Base-by-base conservation (phyloP, 2,888 invertebrate species). In the Pachydiplax longipennis region DNA sequence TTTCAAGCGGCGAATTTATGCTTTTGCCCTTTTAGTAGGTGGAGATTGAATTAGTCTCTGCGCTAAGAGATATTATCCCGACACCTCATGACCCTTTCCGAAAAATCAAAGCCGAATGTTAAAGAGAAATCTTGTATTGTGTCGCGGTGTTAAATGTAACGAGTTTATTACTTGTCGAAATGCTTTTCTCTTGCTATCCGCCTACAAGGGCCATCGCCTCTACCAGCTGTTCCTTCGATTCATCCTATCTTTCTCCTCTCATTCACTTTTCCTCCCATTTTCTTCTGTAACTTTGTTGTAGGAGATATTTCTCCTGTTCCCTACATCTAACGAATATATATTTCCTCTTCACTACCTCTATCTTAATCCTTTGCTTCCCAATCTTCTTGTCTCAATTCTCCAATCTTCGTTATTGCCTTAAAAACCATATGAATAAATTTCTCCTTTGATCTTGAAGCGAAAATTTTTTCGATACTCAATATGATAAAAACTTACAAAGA, bases 101-200 rank as follows among this genome's bases (percentile, higher is more conserved):
- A 83, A 31, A 35, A 15, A n/a, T n/a, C 48, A 53, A 35, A 48
- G 58, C 10, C 58, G 31, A 44, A 31, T 15, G 58, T 35, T 48
- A 13, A 35, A 35, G 53, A 35, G 83, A 35, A 58, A 58, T 58
- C 35, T 35, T 25, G 18, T 25, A 40, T 22, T 82, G n/a, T 58
- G 25, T 48, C 82, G 15, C 48, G 25, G 35, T 83, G 83, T 83
- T 58, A 58, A 31, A 53, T 8, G 58, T 58, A 18, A 35, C 53
- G 35, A 48, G 48, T 83, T 83, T 83, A 83, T 83, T n/a, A 83
- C 44, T 35, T 35, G 83, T 83, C 31, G 83, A 83, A 83, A 83
- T 15, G 31, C 53, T 53, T 25, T 48, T 83, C 53, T 25, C 73
- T 73, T 25, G n/a, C 73, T 53, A 53, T 61, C 61, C 73, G 5